Conservation (phyloP, 1,140 invertebrate genomes). For the Bacillus rossius region DNA sequence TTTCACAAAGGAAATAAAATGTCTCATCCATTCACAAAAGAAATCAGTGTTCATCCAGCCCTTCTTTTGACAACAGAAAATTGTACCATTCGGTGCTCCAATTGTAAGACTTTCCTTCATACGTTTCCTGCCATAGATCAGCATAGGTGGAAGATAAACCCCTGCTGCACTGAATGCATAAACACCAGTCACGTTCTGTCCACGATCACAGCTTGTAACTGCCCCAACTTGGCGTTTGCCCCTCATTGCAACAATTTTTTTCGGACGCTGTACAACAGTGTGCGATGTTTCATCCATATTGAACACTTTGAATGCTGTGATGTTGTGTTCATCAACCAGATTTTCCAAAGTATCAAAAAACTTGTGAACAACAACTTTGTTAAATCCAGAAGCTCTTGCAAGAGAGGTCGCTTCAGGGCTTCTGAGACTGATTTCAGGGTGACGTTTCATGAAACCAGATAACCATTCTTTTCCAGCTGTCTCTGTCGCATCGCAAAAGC, state of each 20-base stretch:
- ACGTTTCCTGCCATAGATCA: slow-evolving; percentile 27
- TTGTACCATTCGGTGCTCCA: slow-evolving; percentile 19
- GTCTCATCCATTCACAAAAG: slow-evolving; percentile 21
- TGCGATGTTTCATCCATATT: slow-evolving; percentile 38
- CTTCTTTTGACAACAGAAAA: slow-evolving; percentile 19
- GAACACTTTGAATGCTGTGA: neutral
- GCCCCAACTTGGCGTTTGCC: slow-evolving; percentile 29
- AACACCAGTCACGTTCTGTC: slow-evolving; percentile 30
- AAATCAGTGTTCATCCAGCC: slow-evolving; percentile 26
- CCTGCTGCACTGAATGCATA: slow-evolving; percentile 26
- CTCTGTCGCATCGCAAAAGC: neutral
- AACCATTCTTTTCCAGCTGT: slow-evolving; percentile 34
- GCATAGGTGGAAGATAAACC: slow-evolving; percentile 26
- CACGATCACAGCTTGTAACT: slow-evolving; percentile 28
- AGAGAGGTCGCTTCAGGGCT: slow-evolving; percentile 32
- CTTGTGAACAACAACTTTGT: slow-evolving; percentile 24
- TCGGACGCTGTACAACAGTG: slow-evolving; percentile 27
- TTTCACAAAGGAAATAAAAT: slow-evolving; percentile 22
- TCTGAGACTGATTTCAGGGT: slow-evolving; percentile 29
- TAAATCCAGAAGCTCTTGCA: slow-evolving; percentile 33
- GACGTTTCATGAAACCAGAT: slow-evolving; percentile 28
- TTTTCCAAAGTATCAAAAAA: slow-evolving; percentile 24
- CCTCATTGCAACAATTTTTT: slow-evolving; percentile 31
- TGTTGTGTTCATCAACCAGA: neutral
- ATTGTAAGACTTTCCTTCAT: slow-evolving; percentile 19